phyloP scores from a whole-genome alignment of 2,888 invertebrate genomes.

The Cetonia aurata region DNA sequence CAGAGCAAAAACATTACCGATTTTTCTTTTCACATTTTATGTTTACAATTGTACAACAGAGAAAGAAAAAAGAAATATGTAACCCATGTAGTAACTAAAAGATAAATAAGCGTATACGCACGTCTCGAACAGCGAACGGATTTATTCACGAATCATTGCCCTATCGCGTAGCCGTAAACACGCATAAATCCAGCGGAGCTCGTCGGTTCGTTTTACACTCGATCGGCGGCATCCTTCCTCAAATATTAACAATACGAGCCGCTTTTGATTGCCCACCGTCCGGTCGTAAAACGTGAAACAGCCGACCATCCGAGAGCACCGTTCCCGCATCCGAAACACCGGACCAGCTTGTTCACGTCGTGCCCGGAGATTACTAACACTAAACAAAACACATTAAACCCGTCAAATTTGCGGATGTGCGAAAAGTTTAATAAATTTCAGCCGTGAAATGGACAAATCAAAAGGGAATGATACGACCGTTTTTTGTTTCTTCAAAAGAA shows the following conservation, averaged over 20 bases:
- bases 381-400: too few species aligned
- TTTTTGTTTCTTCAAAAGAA: too few species aligned
- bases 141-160: slow-evolving; percentile 29
- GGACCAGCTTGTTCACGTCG: too few species aligned
- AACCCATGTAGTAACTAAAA: slow-evolving; percentile 5
- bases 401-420: too few species aligned
- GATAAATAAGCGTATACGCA: slow-evolving; percentile 23
- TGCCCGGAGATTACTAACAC: too few species aligned
- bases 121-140: slow-evolving; percentile 18
- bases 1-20: too few species aligned
- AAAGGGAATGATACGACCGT: too few species aligned
- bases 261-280: slow-evolving; percentile 26
- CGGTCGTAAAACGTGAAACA: slow-evolving; percentile 33
- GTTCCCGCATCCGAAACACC: slow-evolving; percentile 3
- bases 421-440: too few species aligned
- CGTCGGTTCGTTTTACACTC: slow-evolving; percentile 24
- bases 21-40: too few species aligned
- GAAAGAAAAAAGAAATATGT: too few species aligned
- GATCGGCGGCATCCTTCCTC: slow-evolving; percentile 29
- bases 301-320: slow-evolving; percentile 17
- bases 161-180: slow-evolving; percentile 12
- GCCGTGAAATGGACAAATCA: too few species aligned
- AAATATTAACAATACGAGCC: slow-evolving; percentile 31
- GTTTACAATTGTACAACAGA: too few species aligned
- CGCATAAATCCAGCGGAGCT: slow-evolving; percentile 19